Evolutionary conservation across 2,113 vertebrate species (phyloP).

Genomic region (Paralichthys olivaceus): DNA sequence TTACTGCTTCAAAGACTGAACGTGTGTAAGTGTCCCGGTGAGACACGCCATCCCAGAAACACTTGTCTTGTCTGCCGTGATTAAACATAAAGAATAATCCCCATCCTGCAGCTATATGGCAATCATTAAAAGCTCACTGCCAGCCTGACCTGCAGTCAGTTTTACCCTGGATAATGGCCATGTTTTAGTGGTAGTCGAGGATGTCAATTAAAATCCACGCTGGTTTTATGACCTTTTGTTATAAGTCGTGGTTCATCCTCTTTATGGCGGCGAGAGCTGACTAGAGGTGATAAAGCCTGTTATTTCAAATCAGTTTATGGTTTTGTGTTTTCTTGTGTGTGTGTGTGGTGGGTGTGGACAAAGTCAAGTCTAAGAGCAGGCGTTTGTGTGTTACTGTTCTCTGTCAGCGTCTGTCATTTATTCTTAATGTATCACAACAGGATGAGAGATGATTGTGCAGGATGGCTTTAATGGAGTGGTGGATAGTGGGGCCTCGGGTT

Average conservation of each 20-base stretch:
- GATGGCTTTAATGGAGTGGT: constrained; percentile 40
- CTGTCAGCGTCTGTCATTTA: constrained; percentile 12
- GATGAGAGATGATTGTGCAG: constrained; percentile 22
- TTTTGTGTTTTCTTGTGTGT: constrained; percentile 21
- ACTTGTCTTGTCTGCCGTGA: constrained; percentile 56
- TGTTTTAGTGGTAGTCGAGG: constrained; percentile 69
- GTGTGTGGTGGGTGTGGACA: not conserved
- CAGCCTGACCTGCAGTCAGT: constrained; percentile 33
- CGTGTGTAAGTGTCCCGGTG: constrained; percentile 49
- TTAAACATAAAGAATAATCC: constrained; percentile 66
- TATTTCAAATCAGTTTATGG: constrained; percentile 42
- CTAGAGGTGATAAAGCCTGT: constrained; percentile 24
- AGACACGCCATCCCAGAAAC: constrained; percentile 53
- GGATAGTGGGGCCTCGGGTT: constrained; percentile 19
- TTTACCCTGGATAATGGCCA: constrained; percentile 47
- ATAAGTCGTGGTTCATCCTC: constrained; percentile 41
- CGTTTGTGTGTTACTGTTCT: not conserved
- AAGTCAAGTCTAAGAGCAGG: not conserved
- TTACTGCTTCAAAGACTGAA: constrained; percentile 16
- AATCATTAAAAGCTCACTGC: constrained; percentile 58
- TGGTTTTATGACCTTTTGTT: constrained; percentile 60
- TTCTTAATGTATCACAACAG: constrained; percentile 38
- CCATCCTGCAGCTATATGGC: constrained; percentile 58
- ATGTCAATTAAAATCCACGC: constrained; percentile 62
- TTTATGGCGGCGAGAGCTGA: constrained; percentile 18